Evolutionary conservation across 2,888 invertebrate species (phyloP).

Genomic region (Helobdella robusta): DNA sequence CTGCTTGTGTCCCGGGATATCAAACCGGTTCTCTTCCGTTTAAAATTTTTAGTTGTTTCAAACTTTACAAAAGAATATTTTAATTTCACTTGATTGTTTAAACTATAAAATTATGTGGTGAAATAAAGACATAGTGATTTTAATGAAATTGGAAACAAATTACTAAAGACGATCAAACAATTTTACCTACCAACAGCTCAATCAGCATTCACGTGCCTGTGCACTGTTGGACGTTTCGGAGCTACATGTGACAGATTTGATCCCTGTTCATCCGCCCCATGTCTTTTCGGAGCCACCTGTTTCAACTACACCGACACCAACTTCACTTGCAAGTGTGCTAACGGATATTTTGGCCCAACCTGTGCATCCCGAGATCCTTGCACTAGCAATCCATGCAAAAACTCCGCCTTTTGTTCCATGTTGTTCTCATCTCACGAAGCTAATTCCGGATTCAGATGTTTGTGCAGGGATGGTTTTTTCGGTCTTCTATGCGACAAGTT

Average conservation of each 20-base stretch:
- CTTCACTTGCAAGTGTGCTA: slow-evolving; percentile 36
- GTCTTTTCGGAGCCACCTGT: slow-evolving; percentile 12
- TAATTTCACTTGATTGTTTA: too few relatives aligned
- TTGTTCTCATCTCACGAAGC: slow-evolving; percentile 25
- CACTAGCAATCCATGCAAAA: slow-evolving; percentile 12
- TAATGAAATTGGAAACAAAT: too few relatives aligned
- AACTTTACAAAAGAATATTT: too few relatives aligned
- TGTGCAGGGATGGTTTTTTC: slow-evolving; percentile 36
- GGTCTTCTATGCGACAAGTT: slow-evolving; percentile 32
- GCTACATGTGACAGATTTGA: slow-evolving; percentile 11
- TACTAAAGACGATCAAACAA: too few relatives aligned
- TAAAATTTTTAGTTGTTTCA: too few relatives aligned
- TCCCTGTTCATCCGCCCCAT: too few relatives aligned
- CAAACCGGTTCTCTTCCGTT: too few relatives aligned
- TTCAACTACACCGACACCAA: slow-evolving; percentile 35
- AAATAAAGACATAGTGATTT: too few relatives aligned
- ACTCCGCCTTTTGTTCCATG: slow-evolving; percentile 20
- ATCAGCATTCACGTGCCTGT: background rate
- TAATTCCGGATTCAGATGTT: slow-evolving; percentile 32
- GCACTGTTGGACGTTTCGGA: slow-evolving; percentile 5
- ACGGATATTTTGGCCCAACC: slow-evolving; percentile 27
- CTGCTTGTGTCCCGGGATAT: too few relatives aligned
- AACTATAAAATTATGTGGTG: too few relatives aligned
- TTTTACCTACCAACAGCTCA: background rate
- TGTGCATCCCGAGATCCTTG: slow-evolving; percentile 25